Base-by-base conservation (phyloP, 2,888 invertebrate genomes). In the Cheilosia vulpina region DNA sequence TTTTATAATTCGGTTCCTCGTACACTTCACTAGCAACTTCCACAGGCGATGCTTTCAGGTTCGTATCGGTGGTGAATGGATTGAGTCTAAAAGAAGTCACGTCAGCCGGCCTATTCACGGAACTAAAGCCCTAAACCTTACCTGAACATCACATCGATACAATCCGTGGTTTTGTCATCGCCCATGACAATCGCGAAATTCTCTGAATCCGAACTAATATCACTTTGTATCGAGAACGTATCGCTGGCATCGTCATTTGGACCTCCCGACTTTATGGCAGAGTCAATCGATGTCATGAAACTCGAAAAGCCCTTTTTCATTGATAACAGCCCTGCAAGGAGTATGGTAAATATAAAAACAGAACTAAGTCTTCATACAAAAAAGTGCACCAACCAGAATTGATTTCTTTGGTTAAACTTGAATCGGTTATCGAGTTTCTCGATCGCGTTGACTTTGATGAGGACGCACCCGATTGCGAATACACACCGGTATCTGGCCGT, bases 161-260 rank as follows among this genome's bases (percentile, higher is more conserved):
- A 95, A 81, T 95, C 95, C 1, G 94, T 94, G 81, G 95, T 95
- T 72, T 94, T 93, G 76, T 93, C 94, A 81, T 93, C 94, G 45
- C 94, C 95, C 88, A 96, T 93, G 0, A 96, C 94, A 57, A 96
- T 94, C n/a, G 97, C 95, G 90, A 95, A 97, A 88, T 96, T 96
- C 89, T 97, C 97, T 87, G 97, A 97, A 92, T 98, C 98, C 0
- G 97, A 97, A 88, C 96, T 97, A 43, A 95, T 95, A 84, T 97
- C 97, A 88, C 97, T 97, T 88, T 95, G 94, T 88, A 96, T 94
- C 0, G 96, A 96, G 87, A 95, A 93, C 0, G 95, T 95, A 89
- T 96, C 96, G 89, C 96, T 96, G 66, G 95, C 94, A 80, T 96
- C 96, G 89, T 97, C 96, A 63, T 89, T 91, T 45, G 90, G 89